A percentile compares a stretch with the other conserved stretches of the same genome.
Evolutionary conservation across 2,888 invertebrate genomes (phyloP).

Genomic region (Chorisops tibialis): DNA sequence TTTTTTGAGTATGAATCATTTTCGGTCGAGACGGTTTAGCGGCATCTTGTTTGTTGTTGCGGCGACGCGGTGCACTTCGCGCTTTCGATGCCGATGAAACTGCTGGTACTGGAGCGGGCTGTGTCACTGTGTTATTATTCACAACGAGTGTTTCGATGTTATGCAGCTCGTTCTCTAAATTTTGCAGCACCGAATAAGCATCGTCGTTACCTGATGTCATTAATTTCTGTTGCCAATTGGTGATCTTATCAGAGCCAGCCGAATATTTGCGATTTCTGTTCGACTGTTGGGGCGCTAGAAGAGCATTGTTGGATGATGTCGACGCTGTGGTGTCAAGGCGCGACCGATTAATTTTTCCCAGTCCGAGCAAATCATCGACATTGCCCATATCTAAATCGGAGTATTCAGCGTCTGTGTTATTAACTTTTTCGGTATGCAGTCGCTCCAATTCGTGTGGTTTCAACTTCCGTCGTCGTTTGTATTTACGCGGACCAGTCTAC

Average conservation of each 20-base stretch:
- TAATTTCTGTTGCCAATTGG: constrained; percentile 45
- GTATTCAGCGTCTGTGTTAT: constrained; percentile 42
- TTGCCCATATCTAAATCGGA: constrained; percentile 50
- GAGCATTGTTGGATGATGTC: constrained; percentile 36
- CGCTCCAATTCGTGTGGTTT: constrained; percentile 62
- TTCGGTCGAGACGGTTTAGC: constrained; percentile 59
- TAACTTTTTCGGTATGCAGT: constrained; percentile 41
- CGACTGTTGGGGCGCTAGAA: constrained; percentile 33
- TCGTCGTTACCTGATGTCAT: constrained; percentile 44
- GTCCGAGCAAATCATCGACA: constrained; percentile 49
- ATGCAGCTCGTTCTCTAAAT: constrained; percentile 53
- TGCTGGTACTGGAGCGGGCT: constrained; percentile 31
- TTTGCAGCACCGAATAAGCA: constrained; percentile 53
- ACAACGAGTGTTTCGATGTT: constrained; percentile 52
- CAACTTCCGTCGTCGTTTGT: constrained; percentile 74
- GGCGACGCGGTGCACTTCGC: constrained; percentile 39
- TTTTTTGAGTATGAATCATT: constrained; percentile 75
- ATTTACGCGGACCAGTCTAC: constrained; percentile 72
- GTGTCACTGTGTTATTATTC: constrained; percentile 49
- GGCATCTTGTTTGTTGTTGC: constrained; percentile 34
- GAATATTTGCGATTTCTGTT: constrained; percentile 30
- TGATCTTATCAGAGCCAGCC: constrained; percentile 29
- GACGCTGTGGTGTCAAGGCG: constrained; percentile 40
- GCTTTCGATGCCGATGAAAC: constrained; percentile 35
- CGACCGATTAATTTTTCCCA: constrained; percentile 30